Evolutionary conservation across 2,888 invertebrate species (phyloP).

Genomic region (Diadegma fenestrale): DNA sequence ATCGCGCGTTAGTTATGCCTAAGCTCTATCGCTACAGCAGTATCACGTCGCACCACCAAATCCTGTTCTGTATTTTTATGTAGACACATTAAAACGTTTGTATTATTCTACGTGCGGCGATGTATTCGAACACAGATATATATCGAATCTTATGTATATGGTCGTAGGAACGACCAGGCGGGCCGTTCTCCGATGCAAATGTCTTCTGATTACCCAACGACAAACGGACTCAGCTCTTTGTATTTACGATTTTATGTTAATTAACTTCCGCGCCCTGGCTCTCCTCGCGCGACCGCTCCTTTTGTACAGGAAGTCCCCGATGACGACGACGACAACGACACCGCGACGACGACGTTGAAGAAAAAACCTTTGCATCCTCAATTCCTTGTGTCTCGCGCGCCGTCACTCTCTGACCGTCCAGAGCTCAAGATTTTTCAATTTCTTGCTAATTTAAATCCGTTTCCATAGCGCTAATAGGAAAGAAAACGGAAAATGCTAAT

Average conservation of each 20-base stretch:
- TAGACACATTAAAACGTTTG: neutral
- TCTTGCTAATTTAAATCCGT: slow-evolving; percentile 41
- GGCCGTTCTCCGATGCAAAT: slow-evolving; percentile 71
- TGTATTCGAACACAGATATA: neutral
- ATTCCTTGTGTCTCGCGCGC: slow-evolving; percentile 64
- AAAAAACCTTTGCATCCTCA: slow-evolving; percentile 37
- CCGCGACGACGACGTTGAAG: slow-evolving; percentile 37
- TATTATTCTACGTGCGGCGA: neutral
- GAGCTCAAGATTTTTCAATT: slow-evolving; percentile 70
- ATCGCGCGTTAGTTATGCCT: neutral
- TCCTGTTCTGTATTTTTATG: slow-evolving; percentile 4
- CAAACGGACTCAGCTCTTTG: slow-evolving; percentile 69
- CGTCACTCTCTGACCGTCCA: slow-evolving; percentile 72
- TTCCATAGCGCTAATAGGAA: slow-evolving; percentile 21
- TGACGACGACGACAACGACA: slow-evolving; percentile 48
- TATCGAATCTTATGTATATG: slow-evolving; percentile 26
- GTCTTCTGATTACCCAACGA: slow-evolving; percentile 72
- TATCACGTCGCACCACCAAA: slow-evolving; percentile 7
- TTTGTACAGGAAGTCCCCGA: slow-evolving; percentile 75
- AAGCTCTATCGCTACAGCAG: neutral
- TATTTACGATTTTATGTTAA: slow-evolving; percentile 76
- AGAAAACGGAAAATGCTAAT: slow-evolving; percentile 31
- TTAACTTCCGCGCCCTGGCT: slow-evolving; percentile 65
- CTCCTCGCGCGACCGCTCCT: slow-evolving; percentile 59
- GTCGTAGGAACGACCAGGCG: slow-evolving; percentile 27